phyloP scores from a whole-genome alignment of 2,113 vertebrate species.

The Notothenia coriiceps region DNA sequence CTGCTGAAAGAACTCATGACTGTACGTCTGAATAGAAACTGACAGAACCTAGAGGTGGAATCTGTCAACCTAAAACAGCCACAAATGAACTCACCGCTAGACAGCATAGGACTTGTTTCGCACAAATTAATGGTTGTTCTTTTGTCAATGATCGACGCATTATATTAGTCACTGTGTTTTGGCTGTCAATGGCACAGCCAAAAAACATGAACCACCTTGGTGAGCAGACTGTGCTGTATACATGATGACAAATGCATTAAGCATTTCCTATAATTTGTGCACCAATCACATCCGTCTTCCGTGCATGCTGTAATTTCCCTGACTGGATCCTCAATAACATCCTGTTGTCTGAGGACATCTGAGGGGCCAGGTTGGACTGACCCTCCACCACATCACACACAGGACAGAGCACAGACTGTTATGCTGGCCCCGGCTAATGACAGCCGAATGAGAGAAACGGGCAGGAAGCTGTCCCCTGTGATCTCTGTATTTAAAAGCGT shows the following conservation, averaged over 20 bases:
- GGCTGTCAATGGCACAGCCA: background rate
- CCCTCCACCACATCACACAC: conserved; percentile 63
- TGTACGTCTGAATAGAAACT: conserved; percentile 58
- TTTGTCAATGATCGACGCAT: conserved; percentile 23
- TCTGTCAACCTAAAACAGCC: conserved; percentile 24
- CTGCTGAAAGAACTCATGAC: conserved; percentile 39
- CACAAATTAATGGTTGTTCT: conserved; percentile 6
- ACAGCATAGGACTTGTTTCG: conserved; percentile 29
- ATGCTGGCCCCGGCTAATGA: conserved; percentile 71
- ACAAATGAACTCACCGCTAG: conserved; percentile 15
- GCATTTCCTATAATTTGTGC: conserved; percentile 72
- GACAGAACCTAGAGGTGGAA: conserved; percentile 42
- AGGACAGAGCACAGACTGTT: conserved; percentile 60
- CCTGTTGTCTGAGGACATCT: conserved; percentile 79
- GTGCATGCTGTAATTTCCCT: conserved; percentile 65
- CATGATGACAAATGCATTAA: conserved; percentile 40
- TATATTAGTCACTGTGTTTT: conserved; percentile 23
- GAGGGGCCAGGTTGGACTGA: conserved; percentile 61
- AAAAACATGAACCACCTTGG: background rate
- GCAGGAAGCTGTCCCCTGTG: conserved; percentile 71
- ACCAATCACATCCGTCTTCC: conserved; percentile 48
- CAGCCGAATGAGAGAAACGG: conserved; percentile 61
- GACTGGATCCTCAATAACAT: conserved; percentile 75
- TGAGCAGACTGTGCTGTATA: background rate
- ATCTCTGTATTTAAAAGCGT: conserved; percentile 72